Evolutionary conservation across 2,888 invertebrate species (phyloP).

Genomic region (Catocala fraxini): DNA sequence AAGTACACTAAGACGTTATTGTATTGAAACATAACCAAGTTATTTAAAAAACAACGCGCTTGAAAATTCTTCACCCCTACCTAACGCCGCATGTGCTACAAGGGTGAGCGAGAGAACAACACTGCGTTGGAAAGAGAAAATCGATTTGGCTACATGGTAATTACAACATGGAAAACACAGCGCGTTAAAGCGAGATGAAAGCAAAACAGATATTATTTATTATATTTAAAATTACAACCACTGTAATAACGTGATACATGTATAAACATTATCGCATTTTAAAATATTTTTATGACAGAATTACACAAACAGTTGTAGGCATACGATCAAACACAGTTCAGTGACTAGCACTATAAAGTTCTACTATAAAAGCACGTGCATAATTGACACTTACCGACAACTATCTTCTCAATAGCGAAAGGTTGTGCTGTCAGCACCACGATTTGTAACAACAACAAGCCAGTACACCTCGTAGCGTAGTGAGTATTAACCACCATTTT

Average conservation of each 20-base stretch:
- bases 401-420: conserved; percentile 81
- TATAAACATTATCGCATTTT: neutral
- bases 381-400: conserved; percentile 76
- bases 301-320: neutral
- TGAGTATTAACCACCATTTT: conserved; percentile 60
- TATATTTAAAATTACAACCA: conserved; percentile 28
- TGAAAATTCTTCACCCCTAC: conserved; percentile 44
- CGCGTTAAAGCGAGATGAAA: conserved; percentile 63
- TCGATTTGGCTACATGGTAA: conserved; percentile 50
- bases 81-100: conserved; percentile 47
- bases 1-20: conserved; percentile 20
- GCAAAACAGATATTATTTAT: conserved; percentile 56
- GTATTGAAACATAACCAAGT: conserved; percentile 41
- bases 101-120: conserved; percentile 57
- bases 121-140: conserved; percentile 67
- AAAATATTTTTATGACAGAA: neutral
- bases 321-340: neutral
- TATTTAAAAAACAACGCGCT: conserved; percentile 46
- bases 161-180: conserved; percentile 51
- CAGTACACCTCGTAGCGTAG: conserved; percentile 53
- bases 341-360: neutral
- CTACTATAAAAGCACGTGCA: conserved; percentile 12
- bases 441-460: conserved; percentile 71
- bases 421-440: conserved; percentile 72
- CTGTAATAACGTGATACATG: neutral